Conservation (phyloP, 1,140 invertebrate genomes). For the Drosophila triauraria region DNA sequence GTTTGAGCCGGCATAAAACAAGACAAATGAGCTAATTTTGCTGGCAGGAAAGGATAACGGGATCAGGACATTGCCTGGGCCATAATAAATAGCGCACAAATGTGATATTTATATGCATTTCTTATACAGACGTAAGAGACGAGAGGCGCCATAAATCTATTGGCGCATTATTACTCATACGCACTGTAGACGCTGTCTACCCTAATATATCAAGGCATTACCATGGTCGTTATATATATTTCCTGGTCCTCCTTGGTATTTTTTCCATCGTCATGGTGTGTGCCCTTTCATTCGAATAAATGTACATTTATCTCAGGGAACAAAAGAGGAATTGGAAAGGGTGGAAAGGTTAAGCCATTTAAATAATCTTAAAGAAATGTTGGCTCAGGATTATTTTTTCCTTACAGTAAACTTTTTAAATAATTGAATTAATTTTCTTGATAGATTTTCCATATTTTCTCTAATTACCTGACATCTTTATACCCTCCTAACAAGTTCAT, state of each 20-base stretch:
- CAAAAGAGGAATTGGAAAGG: background rate
- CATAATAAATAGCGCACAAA: constrained; percentile 73
- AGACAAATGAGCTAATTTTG: constrained; percentile 80
- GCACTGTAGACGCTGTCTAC: constrained; percentile 53
- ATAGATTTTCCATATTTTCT: background rate
- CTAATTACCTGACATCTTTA: constrained; percentile 23
- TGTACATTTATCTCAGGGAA: constrained; percentile 49
- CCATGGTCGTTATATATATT: constrained; percentile 47
- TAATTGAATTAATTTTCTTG: too few relatives aligned
- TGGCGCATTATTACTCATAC: constrained; percentile 77
- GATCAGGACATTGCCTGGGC: constrained; percentile 38
- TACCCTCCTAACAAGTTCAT: background rate
- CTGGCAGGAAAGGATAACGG: constrained; percentile 51
- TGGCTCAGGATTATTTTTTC: background rate
- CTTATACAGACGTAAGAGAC: constrained; percentile 71
- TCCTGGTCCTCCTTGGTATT: constrained; percentile 3
- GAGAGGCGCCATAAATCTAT: constrained; percentile 71
- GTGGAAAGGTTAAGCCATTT: constrained; percentile 24
- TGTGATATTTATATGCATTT: constrained; percentile 79
- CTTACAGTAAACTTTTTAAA: background rate
- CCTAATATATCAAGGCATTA: constrained; percentile 73
- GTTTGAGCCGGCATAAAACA: constrained; percentile 50
- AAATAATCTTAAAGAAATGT: constrained; percentile 11
- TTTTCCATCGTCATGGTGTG: constrained; percentile 28
- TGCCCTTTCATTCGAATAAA: constrained; percentile 45